A percentile compares a stretch with the other conserved stretches of the same genome.
phyloP scores from a whole-genome alignment of 2,888 invertebrate species.

The Leptothorax acervorum region DNA sequence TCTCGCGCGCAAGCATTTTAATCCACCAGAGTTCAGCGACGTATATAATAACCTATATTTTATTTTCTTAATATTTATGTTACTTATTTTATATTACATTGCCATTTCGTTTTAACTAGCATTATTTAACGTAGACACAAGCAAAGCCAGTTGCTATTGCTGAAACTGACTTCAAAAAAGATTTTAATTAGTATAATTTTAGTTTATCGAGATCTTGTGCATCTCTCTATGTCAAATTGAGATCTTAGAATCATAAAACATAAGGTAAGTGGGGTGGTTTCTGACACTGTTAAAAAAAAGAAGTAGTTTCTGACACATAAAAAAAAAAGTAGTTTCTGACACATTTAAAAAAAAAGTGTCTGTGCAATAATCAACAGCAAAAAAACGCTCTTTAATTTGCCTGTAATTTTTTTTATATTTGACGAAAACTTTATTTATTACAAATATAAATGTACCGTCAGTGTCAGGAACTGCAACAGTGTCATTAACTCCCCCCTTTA shows the following conservation, averaged over 20 bases:
- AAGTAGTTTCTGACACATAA: no score
- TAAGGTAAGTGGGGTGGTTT: no score
- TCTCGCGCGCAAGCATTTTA: constrained; percentile 13
- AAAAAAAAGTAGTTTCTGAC: no score
- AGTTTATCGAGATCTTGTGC: background rate
- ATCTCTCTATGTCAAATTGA: background rate
- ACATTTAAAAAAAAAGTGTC: no score
- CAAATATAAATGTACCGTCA: no score
- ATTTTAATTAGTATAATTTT: constrained; percentile 13
- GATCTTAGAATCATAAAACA: background rate
- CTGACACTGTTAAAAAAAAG: no score
- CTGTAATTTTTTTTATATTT: no score
- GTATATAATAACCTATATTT: background rate
- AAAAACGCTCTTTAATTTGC: no score
- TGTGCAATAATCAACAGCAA: no score
- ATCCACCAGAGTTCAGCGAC: background rate
- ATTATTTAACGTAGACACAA: background rate
- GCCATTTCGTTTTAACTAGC: background rate
- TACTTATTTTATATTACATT: background rate
- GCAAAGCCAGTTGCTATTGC: background rate
- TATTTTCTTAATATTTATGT: background rate
- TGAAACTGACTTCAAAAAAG: background rate
- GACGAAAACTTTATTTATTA: no score
- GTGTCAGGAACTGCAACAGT: no score
- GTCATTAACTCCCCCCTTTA: no score